Conservation (phyloP, 1,140 invertebrate genomes). For the Samia ricini region DNA sequence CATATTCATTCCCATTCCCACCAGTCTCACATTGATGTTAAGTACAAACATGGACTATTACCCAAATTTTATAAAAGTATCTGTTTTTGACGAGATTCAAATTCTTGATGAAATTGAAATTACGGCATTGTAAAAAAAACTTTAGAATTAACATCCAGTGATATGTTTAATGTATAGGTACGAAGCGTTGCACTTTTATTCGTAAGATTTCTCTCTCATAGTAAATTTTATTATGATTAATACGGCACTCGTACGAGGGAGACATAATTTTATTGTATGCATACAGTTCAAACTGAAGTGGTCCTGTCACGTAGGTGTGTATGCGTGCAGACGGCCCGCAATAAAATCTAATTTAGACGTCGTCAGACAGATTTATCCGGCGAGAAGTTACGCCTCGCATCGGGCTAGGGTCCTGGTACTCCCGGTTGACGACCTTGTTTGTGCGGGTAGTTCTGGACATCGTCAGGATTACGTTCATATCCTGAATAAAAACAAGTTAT, state of each 20-base stretch:
- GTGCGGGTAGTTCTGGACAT: not conserved
- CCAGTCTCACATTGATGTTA: not conserved
- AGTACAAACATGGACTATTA: too few relatives aligned
- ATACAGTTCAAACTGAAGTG: conserved; percentile 10
- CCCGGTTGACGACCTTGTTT: conserved; percentile 60
- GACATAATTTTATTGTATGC: conserved; percentile 1
- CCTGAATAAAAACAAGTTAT: not conserved
- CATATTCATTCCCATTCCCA: too few relatives aligned
- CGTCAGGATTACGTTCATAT: not conserved
- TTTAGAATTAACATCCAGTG: too few relatives aligned
- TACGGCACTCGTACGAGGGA: not conserved
- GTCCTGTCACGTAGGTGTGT: conserved; percentile 44
- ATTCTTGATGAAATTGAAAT: too few relatives aligned
- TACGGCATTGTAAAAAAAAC: too few relatives aligned
- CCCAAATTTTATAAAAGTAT: too few relatives aligned
- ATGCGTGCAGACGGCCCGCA: conserved; percentile 61
- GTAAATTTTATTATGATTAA: not conserved
- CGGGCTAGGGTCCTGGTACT: conserved; percentile 31
- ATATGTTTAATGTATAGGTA: too few relatives aligned
- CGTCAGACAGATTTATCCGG: conserved; percentile 65
- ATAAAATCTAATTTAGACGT: conserved; percentile 77
- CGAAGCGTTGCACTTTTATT: too few relatives aligned
- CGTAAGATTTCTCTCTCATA: not conserved
- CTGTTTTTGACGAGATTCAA: too few relatives aligned
- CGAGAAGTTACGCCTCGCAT: conserved; percentile 42